Base-by-base conservation (phyloP, 1,140 invertebrate genomes). In the Samia ricini region DNA sequence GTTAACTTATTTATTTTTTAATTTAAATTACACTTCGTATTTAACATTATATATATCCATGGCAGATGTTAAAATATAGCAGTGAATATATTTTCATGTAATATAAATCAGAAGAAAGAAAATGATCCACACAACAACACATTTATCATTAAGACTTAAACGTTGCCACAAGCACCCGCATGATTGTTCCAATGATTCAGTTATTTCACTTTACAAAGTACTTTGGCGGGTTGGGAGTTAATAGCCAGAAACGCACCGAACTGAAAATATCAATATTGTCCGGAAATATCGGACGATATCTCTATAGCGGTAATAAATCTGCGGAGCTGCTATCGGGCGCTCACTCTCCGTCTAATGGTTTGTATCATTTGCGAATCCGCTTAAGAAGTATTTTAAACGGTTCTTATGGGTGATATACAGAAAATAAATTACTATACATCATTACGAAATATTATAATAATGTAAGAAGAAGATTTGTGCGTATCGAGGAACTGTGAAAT, bases 361-460 rank as follows among this genome's bases (percentile, higher is more conserved):
- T 81, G 72, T 81, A 90, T 90, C 87, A 88, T 88, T 85, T 83
- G 84, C 78, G 79, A 87, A 52, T 85, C 77, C 81, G 81, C 81
- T 81, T 74, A 81, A 70, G 71, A 84, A 87, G 77, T 85, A 82
- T 83, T 83, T 76, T 63, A 54, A 63, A 42, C 3, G 10, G 33
- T 42, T 42, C 33, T 42, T 42, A 42, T 21, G 23, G 51, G 7
- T 20, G 19, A 22, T 52, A 5, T 12, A 42, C 33, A 12, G 33
- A 7, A 12, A 42, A 42, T 42, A 42, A 42, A 42, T 42, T 42
- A 42, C 10, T 0, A 42, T 42, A 42, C n/a, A n/a, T n/a, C n/a
- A n/a, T 42, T 42, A 42, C 33, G 12, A 15, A 15, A 8, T 42
- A 42, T 42, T 42, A 42, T 42, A 4, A 15, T 42, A 42, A 15